phyloP scores from a whole-genome alignment of 2,113 vertebrate genomes.

The Caracal caracal region DNA sequence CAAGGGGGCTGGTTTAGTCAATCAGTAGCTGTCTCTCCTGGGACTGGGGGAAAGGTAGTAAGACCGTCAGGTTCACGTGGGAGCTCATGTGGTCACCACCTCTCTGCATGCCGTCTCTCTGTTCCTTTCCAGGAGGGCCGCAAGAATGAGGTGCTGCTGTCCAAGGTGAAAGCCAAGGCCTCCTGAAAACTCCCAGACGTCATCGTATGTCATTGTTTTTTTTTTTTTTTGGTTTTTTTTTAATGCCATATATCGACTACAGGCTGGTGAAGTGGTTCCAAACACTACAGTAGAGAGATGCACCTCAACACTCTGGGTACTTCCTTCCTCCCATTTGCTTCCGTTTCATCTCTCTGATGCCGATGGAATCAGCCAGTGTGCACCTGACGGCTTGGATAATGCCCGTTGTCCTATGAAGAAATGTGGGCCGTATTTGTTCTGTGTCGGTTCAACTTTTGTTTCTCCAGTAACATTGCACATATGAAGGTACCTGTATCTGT shows the following conservation, averaged over 20 bases:
- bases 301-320: constrained; percentile 66
- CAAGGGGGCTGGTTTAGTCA: neutral
- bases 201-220: constrained; percentile 44
- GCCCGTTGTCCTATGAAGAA: constrained; percentile 5
- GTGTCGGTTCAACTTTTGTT: neutral
- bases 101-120: neutral
- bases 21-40: neutral
- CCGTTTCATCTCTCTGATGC: constrained; percentile 59
- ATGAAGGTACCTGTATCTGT: constrained; percentile 54
- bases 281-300: constrained; percentile 62
- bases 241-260: constrained; percentile 14
- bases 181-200: constrained; percentile 78
- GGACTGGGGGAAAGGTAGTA: neutral
- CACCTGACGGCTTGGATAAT: neutral
- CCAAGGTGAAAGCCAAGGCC: constrained; percentile 91
- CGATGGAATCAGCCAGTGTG: neutral
- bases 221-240: neutral
- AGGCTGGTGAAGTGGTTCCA: constrained; percentile 71
- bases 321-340: constrained; percentile 68
- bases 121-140: constrained; percentile 91
- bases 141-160: constrained; percentile 95
- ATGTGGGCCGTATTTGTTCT: neutral
- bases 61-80: neutral
- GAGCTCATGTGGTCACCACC: neutral
- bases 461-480: constrained; percentile 53